A percentile compares a stretch with the other conserved stretches of the same genome.
Conservation (phyloP, 2,797 vertebrate species). For the Tenualosa thibaudeaui region DNA sequence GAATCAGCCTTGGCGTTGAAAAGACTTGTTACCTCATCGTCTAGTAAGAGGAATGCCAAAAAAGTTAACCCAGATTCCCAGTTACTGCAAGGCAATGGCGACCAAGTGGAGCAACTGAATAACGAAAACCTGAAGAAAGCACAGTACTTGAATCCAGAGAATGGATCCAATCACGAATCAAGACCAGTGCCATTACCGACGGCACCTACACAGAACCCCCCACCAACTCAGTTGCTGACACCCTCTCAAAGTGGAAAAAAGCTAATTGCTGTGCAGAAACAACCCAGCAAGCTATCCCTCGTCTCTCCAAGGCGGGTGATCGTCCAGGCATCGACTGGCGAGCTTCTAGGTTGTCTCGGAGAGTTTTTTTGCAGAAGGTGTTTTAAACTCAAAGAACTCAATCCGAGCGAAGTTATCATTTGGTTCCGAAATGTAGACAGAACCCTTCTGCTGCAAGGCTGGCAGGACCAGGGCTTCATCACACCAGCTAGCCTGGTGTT, state of each 20-base stretch:
- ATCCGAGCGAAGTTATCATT: slow-evolving; percentile 85
- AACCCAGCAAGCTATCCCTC: slow-evolving; percentile 67
- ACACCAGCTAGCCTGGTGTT: slow-evolving; percentile 96
- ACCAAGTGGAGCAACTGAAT: slow-evolving; percentile 75
- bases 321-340: slow-evolving; percentile 94
- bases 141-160: slow-evolving; percentile 71
- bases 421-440: slow-evolving; percentile 97
- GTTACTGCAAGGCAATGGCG: slow-evolving; percentile 57
- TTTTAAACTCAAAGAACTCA: slow-evolving; percentile 87
- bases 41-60: slow-evolving; percentile 83
- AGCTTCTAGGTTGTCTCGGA: slow-evolving; percentile 92
- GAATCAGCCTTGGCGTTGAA: slow-evolving; percentile 89
- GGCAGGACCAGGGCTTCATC: slow-evolving; percentile 98
- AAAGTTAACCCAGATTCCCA: slow-evolving; percentile 69
- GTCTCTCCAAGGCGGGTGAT: slow-evolving; percentile 85
- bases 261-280: slow-evolving; percentile 67
- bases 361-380: slow-evolving; percentile 94
- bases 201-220: slow-evolving; percentile 62
- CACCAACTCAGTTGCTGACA: slow-evolving; percentile 41
- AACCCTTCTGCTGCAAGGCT: slow-evolving; percentile 93
- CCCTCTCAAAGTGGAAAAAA: slow-evolving; percentile 51
- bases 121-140: slow-evolving; percentile 71
- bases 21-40: slow-evolving; percentile 82
- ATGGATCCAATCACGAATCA: slow-evolving; percentile 72
- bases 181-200: slow-evolving; percentile 74